These are phyloP conservation scores for Rhinella marina DNA, from an alignment of 2,797 vertebrate genomes.

Conservation along the genomic window DNA sequence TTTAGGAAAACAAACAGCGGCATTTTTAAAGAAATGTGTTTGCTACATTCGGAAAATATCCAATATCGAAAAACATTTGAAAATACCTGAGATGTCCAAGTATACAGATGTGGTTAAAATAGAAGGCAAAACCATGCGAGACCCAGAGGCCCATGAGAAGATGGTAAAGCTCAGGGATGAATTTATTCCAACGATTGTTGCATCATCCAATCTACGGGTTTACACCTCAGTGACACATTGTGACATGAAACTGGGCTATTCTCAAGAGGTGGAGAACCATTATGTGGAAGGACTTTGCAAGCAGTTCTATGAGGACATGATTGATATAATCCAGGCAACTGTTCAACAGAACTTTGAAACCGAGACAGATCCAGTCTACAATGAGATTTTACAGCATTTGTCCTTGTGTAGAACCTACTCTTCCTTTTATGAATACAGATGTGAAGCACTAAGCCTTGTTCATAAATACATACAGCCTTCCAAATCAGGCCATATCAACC, in stretches of 20 bases:
- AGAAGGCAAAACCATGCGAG: conserved; percentile 84
- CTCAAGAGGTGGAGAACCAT: conserved; percentile 94
- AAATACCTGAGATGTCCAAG: conserved; percentile 92
- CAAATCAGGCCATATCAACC: conserved; percentile 86
- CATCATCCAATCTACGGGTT: conserved; percentile 93
- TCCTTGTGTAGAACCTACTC: conserved; percentile 92
- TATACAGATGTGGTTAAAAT: conserved; percentile 91
- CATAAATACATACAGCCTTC: conserved; percentile 89
- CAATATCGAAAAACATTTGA: conserved; percentile 95
- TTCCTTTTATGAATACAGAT: conserved; percentile 89
- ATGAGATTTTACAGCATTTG: conserved; percentile 95
- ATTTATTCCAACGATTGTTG: conserved; percentile 96
- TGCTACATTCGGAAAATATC: conserved; percentile 99
- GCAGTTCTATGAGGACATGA: conserved; percentile 99
- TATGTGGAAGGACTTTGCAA: conserved; percentile 98
- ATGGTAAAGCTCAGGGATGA: conserved; percentile 96
- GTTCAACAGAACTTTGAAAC: conserved; percentile 98
- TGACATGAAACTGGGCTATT: conserved; percentile 98
- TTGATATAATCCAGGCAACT: conserved; percentile 97
- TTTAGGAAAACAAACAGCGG: conserved; percentile 95
- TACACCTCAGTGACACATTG: conserved; percentile 98
- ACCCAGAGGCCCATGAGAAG: conserved; percentile 92
- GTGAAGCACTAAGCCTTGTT: conserved; percentile 87
- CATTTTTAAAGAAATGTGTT: conserved; percentile 98
- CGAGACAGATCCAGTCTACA: conserved; percentile 89